Evolutionary conservation across 2,888 invertebrate genomes (phyloP).

Genomic region (Alloscopus bannaensis): DNA sequence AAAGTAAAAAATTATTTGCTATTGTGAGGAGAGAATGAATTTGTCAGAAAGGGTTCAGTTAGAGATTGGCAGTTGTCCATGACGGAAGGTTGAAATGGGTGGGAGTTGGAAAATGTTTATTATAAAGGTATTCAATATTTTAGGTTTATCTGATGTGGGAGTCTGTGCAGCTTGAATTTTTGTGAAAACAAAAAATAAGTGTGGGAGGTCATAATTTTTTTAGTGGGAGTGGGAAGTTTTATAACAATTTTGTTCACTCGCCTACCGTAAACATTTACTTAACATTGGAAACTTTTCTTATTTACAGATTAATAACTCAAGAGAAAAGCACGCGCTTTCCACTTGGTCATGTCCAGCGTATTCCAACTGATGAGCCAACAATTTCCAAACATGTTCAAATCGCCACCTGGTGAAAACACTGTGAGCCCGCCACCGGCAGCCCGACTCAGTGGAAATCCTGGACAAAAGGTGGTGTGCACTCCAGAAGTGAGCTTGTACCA

Average conservation of each 20-base stretch:
- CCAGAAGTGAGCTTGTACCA: slow-evolving; percentile 74
- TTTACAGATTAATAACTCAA: slow-evolving; percentile 23
- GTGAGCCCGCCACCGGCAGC: slow-evolving; percentile 10
- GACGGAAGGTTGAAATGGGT: slow-evolving; percentile 46
- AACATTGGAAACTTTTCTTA: not conserved
- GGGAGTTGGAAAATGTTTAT: slow-evolving; percentile 14
- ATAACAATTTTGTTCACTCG: not conserved
- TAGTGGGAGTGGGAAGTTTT: slow-evolving; percentile 2
- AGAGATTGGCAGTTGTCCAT: slow-evolving; percentile 35
- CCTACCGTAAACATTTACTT: not conserved
- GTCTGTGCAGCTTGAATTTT: too few species aligned
- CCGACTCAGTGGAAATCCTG: slow-evolving; percentile 45
- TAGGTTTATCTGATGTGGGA: too few species aligned
- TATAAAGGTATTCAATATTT: too few species aligned
- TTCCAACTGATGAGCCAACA: slow-evolving; percentile 63
- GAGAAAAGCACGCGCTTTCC: not conserved
- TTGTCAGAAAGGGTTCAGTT: slow-evolving; percentile 21
- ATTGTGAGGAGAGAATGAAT: too few species aligned
- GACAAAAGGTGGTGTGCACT: slow-evolving; percentile 73
- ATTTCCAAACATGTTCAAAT: slow-evolving; percentile 64
- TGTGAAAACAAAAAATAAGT: too few species aligned
- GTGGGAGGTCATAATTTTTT: not conserved
- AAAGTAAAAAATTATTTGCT: too few species aligned
- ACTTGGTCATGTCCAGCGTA: slow-evolving; percentile 60
- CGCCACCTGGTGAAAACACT: slow-evolving; percentile 56